A percentile compares a stretch with the other conserved stretches of the same genome.
These are phyloP conservation scores for Selene dorsalis DNA, from an alignment of 2,797 vertebrate genomes.

Conservation along the genomic window DNA sequence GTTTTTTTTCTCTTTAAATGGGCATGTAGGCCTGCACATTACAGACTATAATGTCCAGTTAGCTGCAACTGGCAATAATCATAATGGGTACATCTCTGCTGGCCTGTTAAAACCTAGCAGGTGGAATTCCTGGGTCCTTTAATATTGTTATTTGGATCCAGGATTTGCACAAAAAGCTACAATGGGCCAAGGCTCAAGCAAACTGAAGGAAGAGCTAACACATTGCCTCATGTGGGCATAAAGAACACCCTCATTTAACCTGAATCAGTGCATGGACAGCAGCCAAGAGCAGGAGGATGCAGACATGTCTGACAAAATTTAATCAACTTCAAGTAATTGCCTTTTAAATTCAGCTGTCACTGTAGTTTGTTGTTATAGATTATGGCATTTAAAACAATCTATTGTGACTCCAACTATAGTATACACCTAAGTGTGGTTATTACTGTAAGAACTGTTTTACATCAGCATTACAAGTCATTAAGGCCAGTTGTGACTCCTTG, in stretches of 20 bases:
- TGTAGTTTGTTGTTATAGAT: background rate
- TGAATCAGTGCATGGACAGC: slow-evolving; percentile 12
- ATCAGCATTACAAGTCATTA: slow-evolving; percentile 40
- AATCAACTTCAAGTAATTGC: background rate
- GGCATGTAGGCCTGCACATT: background rate
- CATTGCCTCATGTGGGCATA: slow-evolving; percentile 16
- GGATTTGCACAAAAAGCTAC: slow-evolving; percentile 36
- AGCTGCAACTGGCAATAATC: background rate
- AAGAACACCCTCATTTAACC: slow-evolving; percentile 26
- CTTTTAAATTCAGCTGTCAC: background rate
- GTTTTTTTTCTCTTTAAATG: background rate
- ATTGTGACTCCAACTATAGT: background rate
- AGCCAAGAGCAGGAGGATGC: slow-evolving; percentile 28
- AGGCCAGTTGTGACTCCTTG: slow-evolving; percentile 40
- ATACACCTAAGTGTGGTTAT: background rate
- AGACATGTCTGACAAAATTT: slow-evolving; percentile 1
- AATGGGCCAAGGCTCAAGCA: slow-evolving; percentile 14
- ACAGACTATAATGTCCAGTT: background rate
- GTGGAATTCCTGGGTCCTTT: slow-evolving; percentile 15
- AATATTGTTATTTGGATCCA: slow-evolving; percentile 20
- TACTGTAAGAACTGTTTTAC: slow-evolving; percentile 12
- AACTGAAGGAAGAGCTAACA: slow-evolving; percentile 36
- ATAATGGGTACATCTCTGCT: background rate
- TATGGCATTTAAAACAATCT: background rate
- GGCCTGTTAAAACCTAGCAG: slow-evolving; percentile 15